A percentile compares a stretch with the other conserved stretches of the same genome.
phyloP scores from a whole-genome alignment of 2,113 vertebrate species.

The Triplophysa rosa region DNA sequence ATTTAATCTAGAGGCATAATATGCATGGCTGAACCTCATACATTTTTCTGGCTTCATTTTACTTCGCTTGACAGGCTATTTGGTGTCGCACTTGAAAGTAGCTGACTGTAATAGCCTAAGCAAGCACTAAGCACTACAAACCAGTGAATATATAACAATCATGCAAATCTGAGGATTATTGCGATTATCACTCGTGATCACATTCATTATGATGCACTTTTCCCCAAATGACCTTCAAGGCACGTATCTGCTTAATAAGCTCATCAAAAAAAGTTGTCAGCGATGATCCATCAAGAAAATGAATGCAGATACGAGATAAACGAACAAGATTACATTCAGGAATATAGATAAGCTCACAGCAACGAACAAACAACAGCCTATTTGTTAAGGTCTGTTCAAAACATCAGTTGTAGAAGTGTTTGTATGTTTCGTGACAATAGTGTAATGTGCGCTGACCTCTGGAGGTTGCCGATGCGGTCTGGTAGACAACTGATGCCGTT shows the following conservation, averaged over 20 bases:
- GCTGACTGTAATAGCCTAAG: constrained; percentile 11
- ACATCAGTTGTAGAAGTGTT: neutral
- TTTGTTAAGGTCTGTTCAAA: neutral
- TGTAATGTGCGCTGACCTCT: constrained; percentile 74
- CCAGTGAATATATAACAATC: constrained; percentile 22
- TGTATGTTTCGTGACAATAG: neutral
- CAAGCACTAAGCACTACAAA: neutral
- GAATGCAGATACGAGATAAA: no score
- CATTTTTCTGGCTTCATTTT: constrained; percentile 39
- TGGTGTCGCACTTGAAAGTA: neutral
- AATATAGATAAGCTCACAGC: neutral
- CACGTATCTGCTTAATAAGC: neutral
- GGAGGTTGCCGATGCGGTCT: constrained; percentile 80
- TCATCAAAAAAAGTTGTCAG: neutral
- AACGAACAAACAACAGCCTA: neutral
- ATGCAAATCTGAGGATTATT: constrained; percentile 42
- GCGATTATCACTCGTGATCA: constrained; percentile 12
- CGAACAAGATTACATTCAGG: no score
- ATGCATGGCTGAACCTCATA: constrained; percentile 43
- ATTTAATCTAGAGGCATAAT: constrained; percentile 47
- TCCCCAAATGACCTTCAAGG: constrained; percentile 5
- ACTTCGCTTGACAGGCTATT: constrained; percentile 23
- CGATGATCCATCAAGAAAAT: no score
- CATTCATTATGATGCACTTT: constrained; percentile 13
- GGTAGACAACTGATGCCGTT: constrained; percentile 85